A percentile compares a stretch with the other conserved stretches of the same genome.
phyloP scores from a whole-genome alignment of 2,888 invertebrate species.

The Odontomyia ornata region DNA sequence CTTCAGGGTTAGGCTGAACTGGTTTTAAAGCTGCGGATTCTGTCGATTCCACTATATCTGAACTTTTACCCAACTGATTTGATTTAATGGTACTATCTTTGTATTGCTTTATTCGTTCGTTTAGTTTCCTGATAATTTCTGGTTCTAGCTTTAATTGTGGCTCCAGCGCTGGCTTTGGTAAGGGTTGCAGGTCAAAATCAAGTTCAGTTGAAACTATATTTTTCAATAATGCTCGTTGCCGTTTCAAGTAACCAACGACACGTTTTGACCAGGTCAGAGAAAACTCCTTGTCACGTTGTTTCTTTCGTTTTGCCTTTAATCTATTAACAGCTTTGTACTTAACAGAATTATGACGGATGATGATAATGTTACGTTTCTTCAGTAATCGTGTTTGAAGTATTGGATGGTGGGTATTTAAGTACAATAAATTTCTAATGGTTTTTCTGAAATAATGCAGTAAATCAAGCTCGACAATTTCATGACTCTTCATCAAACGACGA shows the following conservation, averaged over 20 bases:
- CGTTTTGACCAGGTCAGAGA: slow-evolving; percentile 31
- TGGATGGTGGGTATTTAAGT: background rate
- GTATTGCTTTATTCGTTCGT: slow-evolving; percentile 24
- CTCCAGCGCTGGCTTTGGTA: background rate
- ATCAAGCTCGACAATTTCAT: slow-evolving; percentile 14
- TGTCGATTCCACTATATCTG: background rate
- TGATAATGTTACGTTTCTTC: background rate
- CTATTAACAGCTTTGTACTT: background rate
- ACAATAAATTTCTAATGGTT: background rate
- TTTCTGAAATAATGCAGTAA: slow-evolving; percentile 6
- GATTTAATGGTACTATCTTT: background rate
- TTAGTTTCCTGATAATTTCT: slow-evolving; percentile 8
- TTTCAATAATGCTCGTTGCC: slow-evolving; percentile 4
- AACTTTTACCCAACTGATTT: background rate
- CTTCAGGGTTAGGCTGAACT: background rate
- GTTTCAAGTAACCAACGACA: slow-evolving; percentile 27
- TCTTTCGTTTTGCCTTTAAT: background rate
- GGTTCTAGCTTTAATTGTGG: background rate
- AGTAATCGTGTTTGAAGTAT: background rate
- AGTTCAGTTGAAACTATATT: background rate
- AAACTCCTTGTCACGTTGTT: background rate
- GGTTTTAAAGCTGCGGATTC: background rate
- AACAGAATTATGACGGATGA: background rate
- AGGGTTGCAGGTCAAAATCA: background rate
- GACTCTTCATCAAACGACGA: background rate